Conservation (phyloP, 1,140 invertebrate species). For the Leptopilina clavipes region DNA sequence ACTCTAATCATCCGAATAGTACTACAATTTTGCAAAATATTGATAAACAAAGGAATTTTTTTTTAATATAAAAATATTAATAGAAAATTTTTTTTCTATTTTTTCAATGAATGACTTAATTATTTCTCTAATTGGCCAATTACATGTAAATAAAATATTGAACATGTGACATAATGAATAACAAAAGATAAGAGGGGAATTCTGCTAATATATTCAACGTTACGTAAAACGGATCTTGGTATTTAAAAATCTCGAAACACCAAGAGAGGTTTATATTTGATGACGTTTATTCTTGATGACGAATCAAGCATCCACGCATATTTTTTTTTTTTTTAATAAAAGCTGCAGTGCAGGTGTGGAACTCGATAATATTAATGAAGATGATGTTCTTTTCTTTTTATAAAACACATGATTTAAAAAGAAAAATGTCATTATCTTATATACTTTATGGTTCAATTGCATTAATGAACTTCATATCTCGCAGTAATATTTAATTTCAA, state of each 20-base stretch:
- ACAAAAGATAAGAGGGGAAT: neutral
- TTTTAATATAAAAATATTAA: no score
- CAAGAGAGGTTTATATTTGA: neutral
- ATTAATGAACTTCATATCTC: neutral
- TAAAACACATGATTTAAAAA: neutral
- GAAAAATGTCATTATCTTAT: neutral
- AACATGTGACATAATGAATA: slow-evolving; percentile 4
- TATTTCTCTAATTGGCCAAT: no score
- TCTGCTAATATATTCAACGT: neutral
- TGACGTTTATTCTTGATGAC: slow-evolving; percentile 4
- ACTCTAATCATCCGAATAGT: no score
- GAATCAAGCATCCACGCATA: neutral
- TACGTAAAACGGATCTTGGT: slow-evolving; percentile 4
- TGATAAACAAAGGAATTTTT: no score
- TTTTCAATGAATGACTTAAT: no score
- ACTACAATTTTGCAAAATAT: no score
- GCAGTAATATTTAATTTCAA: neutral
- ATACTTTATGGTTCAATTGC: neutral
- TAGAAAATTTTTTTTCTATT: no score
- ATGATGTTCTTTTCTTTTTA: neutral
- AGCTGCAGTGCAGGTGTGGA: neutral
- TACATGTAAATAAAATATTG: neutral
- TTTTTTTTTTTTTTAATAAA: neutral
- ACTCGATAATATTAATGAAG: neutral
- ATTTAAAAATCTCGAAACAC: neutral